These are phyloP conservation scores for Myopa testacea DNA, from an alignment of 2,888 invertebrate species.

Conservation along the genomic window DNA sequence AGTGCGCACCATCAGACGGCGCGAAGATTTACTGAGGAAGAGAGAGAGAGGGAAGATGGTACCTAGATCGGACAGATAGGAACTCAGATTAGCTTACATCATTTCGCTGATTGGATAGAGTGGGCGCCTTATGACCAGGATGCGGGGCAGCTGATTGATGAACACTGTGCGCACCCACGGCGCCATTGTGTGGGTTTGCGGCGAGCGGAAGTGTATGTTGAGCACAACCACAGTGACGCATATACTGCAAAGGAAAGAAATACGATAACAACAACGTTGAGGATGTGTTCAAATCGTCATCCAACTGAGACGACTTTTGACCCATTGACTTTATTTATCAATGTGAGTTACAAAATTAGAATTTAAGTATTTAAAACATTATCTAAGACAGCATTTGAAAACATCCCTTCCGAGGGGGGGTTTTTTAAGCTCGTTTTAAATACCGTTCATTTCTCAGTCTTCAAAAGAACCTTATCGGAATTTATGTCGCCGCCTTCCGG, in stretches of 20 bases:
- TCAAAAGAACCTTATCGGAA: too few species aligned
- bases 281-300: too few species aligned
- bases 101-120: conserved; percentile 71
- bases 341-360: too few species aligned
- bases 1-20: conserved; percentile 80
- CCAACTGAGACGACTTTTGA: too few species aligned
- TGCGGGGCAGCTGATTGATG: conserved; percentile 93
- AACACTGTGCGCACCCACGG: conserved; percentile 97
- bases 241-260: conserved; percentile 73
- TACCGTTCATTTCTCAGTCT: too few species aligned
- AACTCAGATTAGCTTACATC: conserved; percentile 60
- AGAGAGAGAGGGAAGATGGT: neutral
- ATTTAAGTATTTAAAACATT: too few species aligned
- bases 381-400: too few species aligned
- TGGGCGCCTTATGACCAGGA: conserved; percentile 91
- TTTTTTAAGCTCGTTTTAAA: too few species aligned
- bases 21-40: conserved; percentile 65
- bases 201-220: conserved; percentile 97
- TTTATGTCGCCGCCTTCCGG: neutral
- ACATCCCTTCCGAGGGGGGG: too few species aligned
- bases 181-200: conserved; percentile 97
- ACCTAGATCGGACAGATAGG: neutral
- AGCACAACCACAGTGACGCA: conserved; percentile 95
- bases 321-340: too few species aligned
- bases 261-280: neutral